Base-by-base conservation (phyloP, 2,113 vertebrate species). In the Casuarius casuarius region DNA sequence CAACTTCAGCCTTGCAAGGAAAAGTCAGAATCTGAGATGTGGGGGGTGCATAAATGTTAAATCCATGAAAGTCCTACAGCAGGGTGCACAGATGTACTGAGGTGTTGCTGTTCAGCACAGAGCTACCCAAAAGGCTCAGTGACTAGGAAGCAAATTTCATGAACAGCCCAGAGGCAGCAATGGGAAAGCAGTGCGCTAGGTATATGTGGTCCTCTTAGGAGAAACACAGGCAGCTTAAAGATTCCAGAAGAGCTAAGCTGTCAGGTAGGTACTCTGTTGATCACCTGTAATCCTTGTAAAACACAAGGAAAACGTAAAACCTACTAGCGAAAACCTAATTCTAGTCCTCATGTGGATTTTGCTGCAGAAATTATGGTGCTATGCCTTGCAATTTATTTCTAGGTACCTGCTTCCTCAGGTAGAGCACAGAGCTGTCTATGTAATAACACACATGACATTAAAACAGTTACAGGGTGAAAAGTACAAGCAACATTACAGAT, bases 31-130 rank as follows among this genome's bases (percentile, higher is more conserved):
- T 62, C 23, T 76, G n/a, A 62, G 29, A 72, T 19, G 5, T 18
- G 4, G 9, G 31, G 76, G 22, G 29, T 49, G 28, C 31, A 61
- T 44, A 72, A 85, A 61, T 11, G 31, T 22, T n/a, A 72, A 87
- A 49, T 42, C 21, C 26, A 42, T 12, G 5, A 15, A 33, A 61
- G 10, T 25, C 25, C 25, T 72, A 25, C 13, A 85, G 25, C 40
- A 66, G 70, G 52, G 17, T 40, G 18, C n/a, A 75, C 12, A 0
- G 0, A 38, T 5, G 42, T 15, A 26, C 4, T 2, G 59, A 62
- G 28, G 35, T 14, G 15, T 12, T 40, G 38, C 22, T 51, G 17
- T 31, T 58, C 52, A 62, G 16, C 11, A 15, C 12, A 63, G 11
- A 92, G 26, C 13, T 86, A 31, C 20, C 28, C 40, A 42, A 67